These are phyloP conservation scores for Pogonus chalceus DNA, from an alignment of 1,140 invertebrate genomes.

Conservation along the genomic window DNA sequence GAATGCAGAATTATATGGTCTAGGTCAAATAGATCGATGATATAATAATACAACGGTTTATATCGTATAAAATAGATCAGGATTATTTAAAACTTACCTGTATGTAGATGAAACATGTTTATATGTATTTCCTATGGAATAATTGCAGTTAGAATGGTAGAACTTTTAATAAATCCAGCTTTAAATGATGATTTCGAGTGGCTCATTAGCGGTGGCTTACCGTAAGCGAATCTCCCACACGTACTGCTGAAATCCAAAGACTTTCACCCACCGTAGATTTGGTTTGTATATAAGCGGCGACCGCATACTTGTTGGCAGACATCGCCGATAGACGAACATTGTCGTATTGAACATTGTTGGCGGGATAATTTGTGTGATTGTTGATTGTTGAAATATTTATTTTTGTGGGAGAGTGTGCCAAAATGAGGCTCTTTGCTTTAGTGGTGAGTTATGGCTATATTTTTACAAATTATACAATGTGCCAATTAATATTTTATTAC, in stretches of 20 bases:
- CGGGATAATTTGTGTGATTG: too few species aligned
- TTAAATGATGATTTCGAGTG: background rate
- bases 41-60: too few species aligned
- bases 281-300: background rate
- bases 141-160: too few species aligned
- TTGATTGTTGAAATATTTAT: too few species aligned
- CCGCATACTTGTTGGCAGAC: background rate
- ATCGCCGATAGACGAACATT: background rate
- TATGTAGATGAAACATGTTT: background rate
- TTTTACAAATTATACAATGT: too few species aligned
- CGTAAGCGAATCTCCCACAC: background rate
- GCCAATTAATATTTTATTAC: too few species aligned
- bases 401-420: background rate
- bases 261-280: conserved; percentile 1
- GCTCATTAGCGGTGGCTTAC: background rate
- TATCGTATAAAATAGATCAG: too few species aligned
- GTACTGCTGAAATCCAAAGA: background rate
- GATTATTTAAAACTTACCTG: background rate
- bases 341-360: background rate
- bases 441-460: conserved; percentile 2
- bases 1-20: too few species aligned
- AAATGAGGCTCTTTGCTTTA: background rate
- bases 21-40: too few species aligned
- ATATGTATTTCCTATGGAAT: background rate
- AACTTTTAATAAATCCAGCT: too few species aligned